Conservation (phyloP, 2,797 vertebrate genomes). For the Loris lydekkerianus region DNA sequence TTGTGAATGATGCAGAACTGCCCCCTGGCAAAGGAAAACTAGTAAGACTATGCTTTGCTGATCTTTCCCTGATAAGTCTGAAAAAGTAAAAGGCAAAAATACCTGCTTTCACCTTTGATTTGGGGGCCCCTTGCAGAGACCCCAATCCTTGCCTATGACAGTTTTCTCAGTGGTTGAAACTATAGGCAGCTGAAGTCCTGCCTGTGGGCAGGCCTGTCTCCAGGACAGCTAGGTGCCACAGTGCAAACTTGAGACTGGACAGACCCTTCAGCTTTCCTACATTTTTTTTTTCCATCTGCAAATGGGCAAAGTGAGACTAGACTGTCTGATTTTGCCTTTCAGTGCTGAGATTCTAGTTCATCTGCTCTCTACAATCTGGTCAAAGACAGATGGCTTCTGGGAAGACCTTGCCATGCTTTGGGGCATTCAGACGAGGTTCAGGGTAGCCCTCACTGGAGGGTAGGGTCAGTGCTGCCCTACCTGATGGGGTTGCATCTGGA, state of each 20-base stretch:
- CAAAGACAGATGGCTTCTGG: neutral
- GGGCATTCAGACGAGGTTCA: rapidly evolving
- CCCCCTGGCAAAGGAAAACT: neutral
- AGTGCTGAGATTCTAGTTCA: neutral
- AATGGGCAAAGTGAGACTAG: rapidly evolving
- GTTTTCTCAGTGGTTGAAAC: rapidly evolving
- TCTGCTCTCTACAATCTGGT: neutral
- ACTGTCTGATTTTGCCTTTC: no score
- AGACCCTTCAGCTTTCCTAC: rapidly evolving
- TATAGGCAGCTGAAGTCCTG: neutral
- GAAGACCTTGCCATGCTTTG: neutral
- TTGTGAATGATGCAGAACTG: rapidly evolving
- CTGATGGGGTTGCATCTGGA: neutral
- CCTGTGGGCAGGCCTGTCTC: neutral
- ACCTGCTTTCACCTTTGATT: neutral
- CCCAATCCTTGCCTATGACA: rapidly evolving
- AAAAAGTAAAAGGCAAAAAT: neutral
- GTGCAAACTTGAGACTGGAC: rapidly evolving
- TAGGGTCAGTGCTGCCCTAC: neutral
- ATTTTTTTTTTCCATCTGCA: neutral
- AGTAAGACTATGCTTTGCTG: rapidly evolving
- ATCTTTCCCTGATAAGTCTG: rapidly evolving
- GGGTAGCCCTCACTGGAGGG: neutral
- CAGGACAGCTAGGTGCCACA: rapidly evolving
- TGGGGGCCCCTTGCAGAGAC: neutral